phyloP scores from a whole-genome alignment of 2,113 vertebrate genomes.

The Girardinichthys multiradiatus region DNA sequence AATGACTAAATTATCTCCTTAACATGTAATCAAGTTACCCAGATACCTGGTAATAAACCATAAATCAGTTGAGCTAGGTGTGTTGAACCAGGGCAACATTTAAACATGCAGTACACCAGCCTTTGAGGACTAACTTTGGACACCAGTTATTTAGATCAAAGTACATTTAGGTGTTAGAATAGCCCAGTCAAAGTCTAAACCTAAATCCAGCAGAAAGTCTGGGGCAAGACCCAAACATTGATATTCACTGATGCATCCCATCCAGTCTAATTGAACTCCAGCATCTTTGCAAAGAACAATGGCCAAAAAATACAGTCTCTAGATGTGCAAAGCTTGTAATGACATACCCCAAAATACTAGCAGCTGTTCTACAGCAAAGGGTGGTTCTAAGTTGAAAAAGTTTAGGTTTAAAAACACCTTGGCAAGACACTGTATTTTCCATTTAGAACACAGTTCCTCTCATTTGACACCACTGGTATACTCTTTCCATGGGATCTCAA shows the following conservation, averaged over 20 bases:
- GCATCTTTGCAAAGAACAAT: background rate
- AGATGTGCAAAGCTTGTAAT: background rate
- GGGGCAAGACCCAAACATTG: background rate
- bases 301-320: background rate
- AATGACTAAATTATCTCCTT: background rate
- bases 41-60: too few relatives aligned
- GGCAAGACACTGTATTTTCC: background rate
- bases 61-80: too few relatives aligned
- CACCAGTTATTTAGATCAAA: too few relatives aligned
- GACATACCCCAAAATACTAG: background rate
- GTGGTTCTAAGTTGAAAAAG: background rate
- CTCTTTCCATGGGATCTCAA: constrained; percentile 20
- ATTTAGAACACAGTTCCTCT: background rate
- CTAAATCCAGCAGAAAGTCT: background rate
- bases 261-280: background rate
- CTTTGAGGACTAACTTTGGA: too few relatives aligned
- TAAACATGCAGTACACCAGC: too few relatives aligned
- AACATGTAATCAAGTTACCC: background rate
- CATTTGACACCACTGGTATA: constrained; percentile 4
- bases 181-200: background rate
- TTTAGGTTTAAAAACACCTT: background rate
- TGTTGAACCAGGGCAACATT: too few relatives aligned
- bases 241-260: background rate
- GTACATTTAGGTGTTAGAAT: background rate
- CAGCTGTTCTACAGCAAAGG: background rate